phyloP scores from a whole-genome alignment of 1,140 invertebrate genomes.

The Macrostomum lignano region DNA sequence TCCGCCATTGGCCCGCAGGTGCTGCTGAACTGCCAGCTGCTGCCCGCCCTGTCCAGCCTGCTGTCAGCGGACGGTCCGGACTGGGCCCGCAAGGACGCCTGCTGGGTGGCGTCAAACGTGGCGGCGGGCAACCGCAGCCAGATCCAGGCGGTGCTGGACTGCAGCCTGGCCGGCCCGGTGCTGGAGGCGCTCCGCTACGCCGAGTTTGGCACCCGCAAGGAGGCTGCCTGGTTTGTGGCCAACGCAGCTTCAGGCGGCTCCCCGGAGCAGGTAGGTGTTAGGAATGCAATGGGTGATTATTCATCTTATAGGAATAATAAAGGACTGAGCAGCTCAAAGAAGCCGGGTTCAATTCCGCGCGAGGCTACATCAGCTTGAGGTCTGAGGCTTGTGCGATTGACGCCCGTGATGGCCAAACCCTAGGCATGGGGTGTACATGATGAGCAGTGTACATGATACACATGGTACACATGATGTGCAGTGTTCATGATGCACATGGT shows the following conservation, averaged over 20 bases:
- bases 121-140: constrained; percentile 76
- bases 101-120: constrained; percentile 92
- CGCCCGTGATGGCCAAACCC: no score
- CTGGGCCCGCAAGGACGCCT: constrained; percentile 70
- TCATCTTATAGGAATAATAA: no score
- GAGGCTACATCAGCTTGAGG: no score
- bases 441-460: no score
- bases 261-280: constrained; percentile 47
- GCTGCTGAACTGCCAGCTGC: constrained; percentile 43
- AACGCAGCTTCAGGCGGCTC: constrained; percentile 83
- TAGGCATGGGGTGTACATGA: no score
- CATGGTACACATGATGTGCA: no score
- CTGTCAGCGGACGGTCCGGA: constrained; percentile 44
- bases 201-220: constrained; percentile 83
- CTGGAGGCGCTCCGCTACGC: constrained; percentile 65
- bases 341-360: no score
- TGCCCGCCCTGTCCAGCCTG: constrained; percentile 52
- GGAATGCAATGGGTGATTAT: neutral
- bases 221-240: constrained; percentile 87
- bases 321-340: no score
- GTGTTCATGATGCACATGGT: no score
- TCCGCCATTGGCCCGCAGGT: no score
- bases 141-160: constrained; percentile 78
- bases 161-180: constrained; percentile 64
- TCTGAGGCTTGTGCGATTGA: no score